Conservation (phyloP, 2,113 vertebrate genomes). For the Heterotilapia buettikoferi region DNA sequence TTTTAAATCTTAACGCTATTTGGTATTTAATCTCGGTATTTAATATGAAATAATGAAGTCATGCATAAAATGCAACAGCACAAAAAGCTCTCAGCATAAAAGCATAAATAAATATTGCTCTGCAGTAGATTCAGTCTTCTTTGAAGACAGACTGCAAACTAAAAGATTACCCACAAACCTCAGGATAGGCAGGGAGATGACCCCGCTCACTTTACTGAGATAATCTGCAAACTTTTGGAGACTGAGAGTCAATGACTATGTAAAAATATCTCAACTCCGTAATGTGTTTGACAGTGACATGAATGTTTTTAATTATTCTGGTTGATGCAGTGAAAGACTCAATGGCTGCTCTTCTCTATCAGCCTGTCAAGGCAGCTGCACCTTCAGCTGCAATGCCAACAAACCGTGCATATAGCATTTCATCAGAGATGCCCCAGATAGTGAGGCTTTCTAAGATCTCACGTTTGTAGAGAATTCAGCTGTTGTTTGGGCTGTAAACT, state of each 20-base stretch:
- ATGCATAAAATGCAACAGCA: background rate
- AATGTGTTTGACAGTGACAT: background rate
- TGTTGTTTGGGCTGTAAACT: background rate
- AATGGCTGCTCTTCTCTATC: background rate
- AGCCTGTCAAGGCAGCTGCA: background rate
- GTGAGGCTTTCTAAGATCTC: background rate
- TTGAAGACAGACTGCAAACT: background rate
- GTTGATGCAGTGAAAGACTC: background rate
- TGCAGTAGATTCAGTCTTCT: background rate
- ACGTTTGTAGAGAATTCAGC: background rate
- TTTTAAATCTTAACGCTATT: background rate
- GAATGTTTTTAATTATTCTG: background rate
- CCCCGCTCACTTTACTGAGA: background rate
- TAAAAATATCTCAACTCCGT: background rate
- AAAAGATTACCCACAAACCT: background rate
- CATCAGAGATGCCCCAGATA: background rate
- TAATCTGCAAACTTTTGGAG: background rate
- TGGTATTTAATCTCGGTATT: background rate
- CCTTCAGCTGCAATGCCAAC: background rate
- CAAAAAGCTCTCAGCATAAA: background rate
- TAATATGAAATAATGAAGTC: background rate
- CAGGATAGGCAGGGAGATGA: background rate
- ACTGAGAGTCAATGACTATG: fast-evolving
- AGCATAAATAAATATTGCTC: background rate
- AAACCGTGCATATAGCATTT: background rate